These are phyloP conservation scores for Caradrina kadenii DNA, from an alignment of 2,888 invertebrate species.

Conservation along the genomic window DNA sequence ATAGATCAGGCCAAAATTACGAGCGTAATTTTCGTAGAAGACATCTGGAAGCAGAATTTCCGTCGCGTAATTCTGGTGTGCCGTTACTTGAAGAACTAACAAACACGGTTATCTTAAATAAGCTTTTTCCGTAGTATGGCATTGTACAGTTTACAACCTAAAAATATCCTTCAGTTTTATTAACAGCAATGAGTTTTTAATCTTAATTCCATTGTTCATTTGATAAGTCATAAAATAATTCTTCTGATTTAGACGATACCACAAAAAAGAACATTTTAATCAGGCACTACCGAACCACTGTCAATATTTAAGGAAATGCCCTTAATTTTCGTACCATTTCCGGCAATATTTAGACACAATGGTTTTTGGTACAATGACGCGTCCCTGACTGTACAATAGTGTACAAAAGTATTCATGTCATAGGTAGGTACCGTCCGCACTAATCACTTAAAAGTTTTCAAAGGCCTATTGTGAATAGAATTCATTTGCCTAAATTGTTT, in stretches of 20 bases:
- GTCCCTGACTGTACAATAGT: conserved; percentile 30
- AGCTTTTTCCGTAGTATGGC: background rate
- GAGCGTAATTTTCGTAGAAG: no score
- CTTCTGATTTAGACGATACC: background rate
- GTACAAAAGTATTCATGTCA: conserved; percentile 8
- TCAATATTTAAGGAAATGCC: conserved; percentile 12
- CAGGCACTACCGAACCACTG: background rate
- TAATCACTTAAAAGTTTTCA: conserved; percentile 35
- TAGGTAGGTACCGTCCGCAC: conserved; percentile 6
- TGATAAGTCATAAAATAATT: no score
- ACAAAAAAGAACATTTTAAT: no score
- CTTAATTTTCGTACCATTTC: conserved; percentile 39
- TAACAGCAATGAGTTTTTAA: no score
- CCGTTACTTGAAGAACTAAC: no score
- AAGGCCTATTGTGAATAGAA: conserved; percentile 32
- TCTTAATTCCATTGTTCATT: no score
- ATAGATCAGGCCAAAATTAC: no score
- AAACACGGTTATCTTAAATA: background rate
- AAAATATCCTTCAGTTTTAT: no score
- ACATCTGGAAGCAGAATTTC: no score
- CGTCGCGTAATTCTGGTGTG: no score
- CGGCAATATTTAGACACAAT: conserved; percentile 39
- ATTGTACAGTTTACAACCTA: background rate
- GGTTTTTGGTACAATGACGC: conserved; percentile 42
- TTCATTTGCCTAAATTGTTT: conserved; percentile 15